Evolutionary conservation across 2,113 vertebrate genomes (phyloP), one percentile per base, ranked within the genome.

Genomic region (Microcebus jonahi): DNA sequence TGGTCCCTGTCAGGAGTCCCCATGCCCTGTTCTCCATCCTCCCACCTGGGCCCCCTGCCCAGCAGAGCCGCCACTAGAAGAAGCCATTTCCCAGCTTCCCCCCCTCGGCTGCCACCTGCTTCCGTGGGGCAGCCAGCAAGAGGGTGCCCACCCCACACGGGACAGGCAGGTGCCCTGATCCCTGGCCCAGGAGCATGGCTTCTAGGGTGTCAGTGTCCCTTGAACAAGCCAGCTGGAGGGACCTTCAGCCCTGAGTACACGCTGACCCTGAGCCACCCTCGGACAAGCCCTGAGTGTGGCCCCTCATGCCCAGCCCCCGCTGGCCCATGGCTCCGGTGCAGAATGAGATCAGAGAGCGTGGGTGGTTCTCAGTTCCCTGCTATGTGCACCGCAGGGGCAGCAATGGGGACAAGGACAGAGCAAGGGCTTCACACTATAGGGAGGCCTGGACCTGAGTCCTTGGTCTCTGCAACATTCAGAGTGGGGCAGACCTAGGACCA

Each of bases 241-340:
- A 53, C 27, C 39, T 10, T 34, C 17, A 18, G 0, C 45, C 55
- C 61, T 9, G 17, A 23, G 73, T 50, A 34, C 6, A 14, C 55
- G 9, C 6, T 0, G 34, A 29, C n/a, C 50, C 39, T 13, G 12
- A 77, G 57, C 77, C 0, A 0, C 18, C 0, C 0, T 50, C 0
- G 34, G 27, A 76, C 36, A 8, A 10, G 34, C 50, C 71, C 10
- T 0, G 25, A 83, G 39, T 21, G 8, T 0, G 1, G 86, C 88
- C 11, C 88, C 11, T 7, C 13, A 1, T 15, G 68, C 36, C 75
- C 5, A 0, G 61, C 29, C 21, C 80, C 8, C 1, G 39, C 55
- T 6, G 29, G n/a, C 36, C 29, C 53, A 0, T 7, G 11, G 63
- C n/a, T n/a, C 45, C 20, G 34, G 11, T 17, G 3, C 14, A 36